Evolutionary conservation across 1,140 invertebrate genomes (phyloP), one percentile per base, ranked within the genome.

Genomic region (Apis laboriosa): DNA sequence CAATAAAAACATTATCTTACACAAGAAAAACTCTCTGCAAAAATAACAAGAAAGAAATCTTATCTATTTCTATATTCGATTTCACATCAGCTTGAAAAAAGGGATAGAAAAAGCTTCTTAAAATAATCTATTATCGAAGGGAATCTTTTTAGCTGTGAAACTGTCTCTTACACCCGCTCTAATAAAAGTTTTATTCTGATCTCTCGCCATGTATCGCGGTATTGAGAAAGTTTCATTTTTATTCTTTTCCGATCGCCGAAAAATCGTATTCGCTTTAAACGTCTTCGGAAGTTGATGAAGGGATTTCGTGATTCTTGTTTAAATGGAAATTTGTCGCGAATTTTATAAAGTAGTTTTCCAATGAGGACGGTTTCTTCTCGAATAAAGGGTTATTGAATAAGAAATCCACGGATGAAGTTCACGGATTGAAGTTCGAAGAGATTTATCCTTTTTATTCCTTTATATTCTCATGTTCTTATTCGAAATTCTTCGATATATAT

Each of bases 131-230:
- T 28, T 19, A 43, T 43, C 11, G 3, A n/a, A 24, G 17, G 60
- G 13, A 68, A 9, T 19, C 34, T 19, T 68, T 68, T 63, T 24
- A 7, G 5, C 60, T n/a, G 21, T 24, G n/a, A 24, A 43, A 21
- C 34, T 24, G 66, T 5, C 66, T 5, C 66, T 67, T 43, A 43
- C 66, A 67, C 66, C 19, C 21, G 34, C 11, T 43, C 66, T 68
- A 43, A 68, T 68, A 68, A 68, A 68, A 43, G 66, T 49, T 68
- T 68, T 15, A 68, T 68, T 15, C 66, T 1, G 66, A 43, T 68
- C 66, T 43, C 19, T 70, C 17, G 43, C 34, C 5, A 24, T 11
- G 43, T 49, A 51, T 70, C 21, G 43, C 43, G 19, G 34, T 13
- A 68, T n/a, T 5, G 66, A 17, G 67, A 17, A 24, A 70, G 21